phyloP scores from a whole-genome alignment of 2,113 vertebrate genomes.

The Lonchura striata region DNA sequence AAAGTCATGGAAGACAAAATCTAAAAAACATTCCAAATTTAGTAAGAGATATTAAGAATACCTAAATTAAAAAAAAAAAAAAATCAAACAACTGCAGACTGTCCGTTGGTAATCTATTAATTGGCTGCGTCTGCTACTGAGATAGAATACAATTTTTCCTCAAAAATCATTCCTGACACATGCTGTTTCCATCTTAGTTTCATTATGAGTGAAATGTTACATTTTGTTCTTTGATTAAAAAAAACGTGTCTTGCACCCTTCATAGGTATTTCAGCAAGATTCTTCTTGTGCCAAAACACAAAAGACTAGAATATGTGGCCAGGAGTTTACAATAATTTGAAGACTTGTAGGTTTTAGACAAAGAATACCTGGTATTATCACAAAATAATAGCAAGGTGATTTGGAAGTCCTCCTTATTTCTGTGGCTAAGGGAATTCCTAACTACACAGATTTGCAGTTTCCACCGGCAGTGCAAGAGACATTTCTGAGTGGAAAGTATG shows the following conservation, averaged over 20 bases:
- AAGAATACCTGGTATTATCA: neutral
- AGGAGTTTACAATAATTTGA: neutral
- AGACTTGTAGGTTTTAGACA: neutral
- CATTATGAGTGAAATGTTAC: neutral
- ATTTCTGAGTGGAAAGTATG: neutral
- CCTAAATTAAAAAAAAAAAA: neutral
- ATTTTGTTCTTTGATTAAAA: neutral
- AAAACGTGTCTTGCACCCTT: neutral
- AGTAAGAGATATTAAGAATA: neutral
- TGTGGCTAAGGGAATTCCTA: neutral
- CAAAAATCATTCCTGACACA: neutral
- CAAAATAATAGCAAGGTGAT: neutral
- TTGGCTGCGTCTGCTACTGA: neutral
- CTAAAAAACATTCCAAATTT: neutral
- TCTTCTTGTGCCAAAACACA: neutral
- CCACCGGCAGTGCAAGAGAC: neutral
- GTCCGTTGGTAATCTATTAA: neutral
- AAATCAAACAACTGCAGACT: neutral
- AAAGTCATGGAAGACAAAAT: neutral
- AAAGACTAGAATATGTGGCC: neutral
- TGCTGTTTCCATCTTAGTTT: neutral
- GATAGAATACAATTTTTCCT: neutral
- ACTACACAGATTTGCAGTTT: neutral
- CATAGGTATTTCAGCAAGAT: neutral
- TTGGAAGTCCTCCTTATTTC: neutral